Base-by-base conservation (phyloP, 2,797 vertebrate genomes). In the Periparus ater region DNA sequence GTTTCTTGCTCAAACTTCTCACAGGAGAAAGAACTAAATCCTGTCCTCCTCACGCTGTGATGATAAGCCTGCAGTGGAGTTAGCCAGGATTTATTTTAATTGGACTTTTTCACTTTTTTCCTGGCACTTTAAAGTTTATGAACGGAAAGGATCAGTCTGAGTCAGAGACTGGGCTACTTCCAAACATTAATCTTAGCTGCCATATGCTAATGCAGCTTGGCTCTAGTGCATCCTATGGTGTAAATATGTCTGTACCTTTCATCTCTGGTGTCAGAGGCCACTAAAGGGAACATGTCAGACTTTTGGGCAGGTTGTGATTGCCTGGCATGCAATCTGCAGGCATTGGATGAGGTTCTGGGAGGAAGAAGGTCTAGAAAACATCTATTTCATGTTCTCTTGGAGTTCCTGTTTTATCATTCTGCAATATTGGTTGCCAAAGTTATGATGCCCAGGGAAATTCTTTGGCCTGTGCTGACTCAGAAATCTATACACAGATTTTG, bases 91-190 rank as follows among this genome's bases (percentile, higher is more conserved):
- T 96, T 97, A 79, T 96, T 97, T 96, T 94, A 90, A 87, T 96
- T 93, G 96, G 94, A 93, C 91, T 87, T 95, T 58, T 88, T 5
- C 0, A 3, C 93, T 90, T 95, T 95, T 96, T 97, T 96, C 94
- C 94, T 97, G 94, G 91, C 93, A 77, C 88, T 94, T 95, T 54
- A 86, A 88, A 95, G 83, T 95, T 96, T 96, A 84, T 71, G 88
- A 95, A 96, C 80, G 85, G 96, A 97, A 97, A 86, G 80, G 93
- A 95, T 96, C 79, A n/a, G 93, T 93, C 94, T 95, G 91, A 96
- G 80, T 96, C 96, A 97, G 89, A 93, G 83, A 93, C 93, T 96
- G 91, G 89, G 91, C 67, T 86, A 65, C 77, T 90, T 96, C 89
- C 95, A 95, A 85, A 63, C 80, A 95, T 94, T 95, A 84, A 94